Conservation (phyloP, 2,797 vertebrate species). For the Ptychadena robeensis region DNA sequence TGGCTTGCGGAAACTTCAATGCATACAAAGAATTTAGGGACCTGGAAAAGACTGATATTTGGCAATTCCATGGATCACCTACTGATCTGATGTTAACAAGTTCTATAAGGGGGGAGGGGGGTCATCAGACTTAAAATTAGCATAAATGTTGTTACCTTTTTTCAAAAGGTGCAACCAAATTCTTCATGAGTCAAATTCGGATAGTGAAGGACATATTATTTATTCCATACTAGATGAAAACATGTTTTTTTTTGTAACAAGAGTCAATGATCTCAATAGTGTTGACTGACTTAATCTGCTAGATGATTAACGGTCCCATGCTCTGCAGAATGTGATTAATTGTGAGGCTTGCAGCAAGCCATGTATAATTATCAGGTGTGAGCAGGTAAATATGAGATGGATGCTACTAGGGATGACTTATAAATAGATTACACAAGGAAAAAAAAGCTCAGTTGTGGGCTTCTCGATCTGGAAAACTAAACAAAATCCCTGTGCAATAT, state of each 20-base stretch:
- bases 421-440: slow-evolving; percentile 35
- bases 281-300: slow-evolving; percentile 62
- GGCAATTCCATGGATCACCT: too few relatives aligned
- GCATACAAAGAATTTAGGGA: too few relatives aligned
- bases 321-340: slow-evolving; percentile 61
- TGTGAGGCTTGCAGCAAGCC: slow-evolving; percentile 56
- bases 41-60: too few relatives aligned
- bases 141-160: neutral
- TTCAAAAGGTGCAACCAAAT: slow-evolving; percentile 23
- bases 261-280: slow-evolving; percentile 61
- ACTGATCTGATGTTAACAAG: neutral
- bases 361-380: slow-evolving; percentile 61
- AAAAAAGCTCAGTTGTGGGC: slow-evolving; percentile 10
- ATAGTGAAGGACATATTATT: slow-evolving; percentile 53
- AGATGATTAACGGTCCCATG: slow-evolving; percentile 57
- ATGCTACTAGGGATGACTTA: slow-evolving; percentile 46
- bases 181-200: slow-evolving; percentile 20
- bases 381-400: slow-evolving; percentile 61
- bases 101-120: too few relatives aligned
- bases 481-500: slow-evolving; percentile 21
- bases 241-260: slow-evolving; percentile 48
- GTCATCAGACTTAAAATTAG: neutral
- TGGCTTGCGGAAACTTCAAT: too few relatives aligned
- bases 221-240: slow-evolving; percentile 46
- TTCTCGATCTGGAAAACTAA: slow-evolving; percentile 27